phyloP scores from a whole-genome alignment of 2,888 invertebrate genomes.

The Beris morrisii region DNA sequence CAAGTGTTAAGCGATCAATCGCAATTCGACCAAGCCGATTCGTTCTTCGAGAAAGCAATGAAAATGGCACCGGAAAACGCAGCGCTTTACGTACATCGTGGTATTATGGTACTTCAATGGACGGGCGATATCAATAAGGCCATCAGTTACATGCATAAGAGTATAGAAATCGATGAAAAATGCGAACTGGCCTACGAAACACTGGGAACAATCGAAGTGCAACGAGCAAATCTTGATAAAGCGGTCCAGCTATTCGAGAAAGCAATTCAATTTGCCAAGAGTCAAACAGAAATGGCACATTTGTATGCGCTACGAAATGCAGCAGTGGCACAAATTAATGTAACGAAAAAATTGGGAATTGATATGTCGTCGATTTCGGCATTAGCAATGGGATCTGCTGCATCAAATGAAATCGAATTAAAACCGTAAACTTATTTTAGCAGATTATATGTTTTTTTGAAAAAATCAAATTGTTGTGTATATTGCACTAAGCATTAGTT shows the following conservation, averaged over 20 bases:
- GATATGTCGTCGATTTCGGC: slow-evolving; percentile 51
- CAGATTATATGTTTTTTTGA: too few species aligned
- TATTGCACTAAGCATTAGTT: too few species aligned
- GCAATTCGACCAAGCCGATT: slow-evolving; percentile 80
- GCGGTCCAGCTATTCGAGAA: slow-evolving; percentile 87
- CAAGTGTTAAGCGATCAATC: slow-evolving; percentile 87
- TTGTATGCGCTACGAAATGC: slow-evolving; percentile 88
- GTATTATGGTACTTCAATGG: slow-evolving; percentile 80
- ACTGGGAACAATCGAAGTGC: slow-evolving; percentile 91
- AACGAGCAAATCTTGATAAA: slow-evolving; percentile 76
- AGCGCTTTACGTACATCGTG: slow-evolving; percentile 84
- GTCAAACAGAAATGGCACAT: slow-evolving; percentile 87
- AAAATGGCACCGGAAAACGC: slow-evolving; percentile 84
- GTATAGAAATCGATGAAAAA: slow-evolving; percentile 84
- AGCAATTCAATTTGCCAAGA: slow-evolving; percentile 82
- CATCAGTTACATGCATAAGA: slow-evolving; percentile 74
- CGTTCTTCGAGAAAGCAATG: slow-evolving; percentile 77
- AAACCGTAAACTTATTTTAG: slow-evolving; percentile 1
- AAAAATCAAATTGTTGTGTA: too few species aligned
- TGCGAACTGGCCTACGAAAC: slow-evolving; percentile 96
- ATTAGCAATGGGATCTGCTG: slow-evolving; percentile 11
- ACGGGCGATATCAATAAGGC: slow-evolving; percentile 80
- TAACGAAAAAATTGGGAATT: slow-evolving; percentile 74
- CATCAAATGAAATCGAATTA: neutral
- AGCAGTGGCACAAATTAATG: slow-evolving; percentile 83